Base-by-base conservation (phyloP, 2,113 vertebrate genomes). In the Amphiprion ocellaris region DNA sequence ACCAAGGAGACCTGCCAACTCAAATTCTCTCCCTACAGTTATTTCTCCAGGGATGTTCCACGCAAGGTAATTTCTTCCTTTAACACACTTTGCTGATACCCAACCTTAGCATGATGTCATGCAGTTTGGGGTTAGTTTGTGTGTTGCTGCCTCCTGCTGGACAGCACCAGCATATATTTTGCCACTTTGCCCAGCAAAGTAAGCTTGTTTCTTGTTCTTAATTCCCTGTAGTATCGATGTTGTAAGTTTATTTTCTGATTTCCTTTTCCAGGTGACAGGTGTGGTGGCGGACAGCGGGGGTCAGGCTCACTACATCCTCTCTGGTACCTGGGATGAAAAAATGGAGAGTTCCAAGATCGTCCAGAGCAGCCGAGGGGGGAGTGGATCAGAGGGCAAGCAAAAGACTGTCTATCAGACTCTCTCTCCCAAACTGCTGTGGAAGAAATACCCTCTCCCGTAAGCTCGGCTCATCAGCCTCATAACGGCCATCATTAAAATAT, bases 11-110 rank as follows among this genome's bases (percentile, higher is more conserved):
- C 96, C 87, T 99, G 98, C 91, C 97, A 99, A 88, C 95, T 99
- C 74, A 99, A 99, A 94, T 99, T 99, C 83, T 96, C 95, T 69
- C 97, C 98, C 67, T 99, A 99, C 89, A 99, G 98, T 92, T 99
- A 99, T 92, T 99, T 99, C 93, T 99, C 98, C 90, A 96, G 97
- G 91, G 98, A 99, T 17, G 94, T 96, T 2, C 96, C 97, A 41
- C 95, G 98, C 16, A 99, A 99, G 97, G 98, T 99, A 84, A 72
- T 74, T 4, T 16, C 60, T 53, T 75, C 24, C 3, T 41, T 39
- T 39, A 62, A 61, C 41, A 49, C 28, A 28, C 54, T 61, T 37
- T 16, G 3, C 62, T 39, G 7, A 47, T 24, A 24, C 60, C 39
- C 12, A n/a, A 68, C 50, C 9, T 68, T 64, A 30, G 39, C 19